Conservation (phyloP, 2,888 invertebrate species). For the Coelinius sp. region DNA sequence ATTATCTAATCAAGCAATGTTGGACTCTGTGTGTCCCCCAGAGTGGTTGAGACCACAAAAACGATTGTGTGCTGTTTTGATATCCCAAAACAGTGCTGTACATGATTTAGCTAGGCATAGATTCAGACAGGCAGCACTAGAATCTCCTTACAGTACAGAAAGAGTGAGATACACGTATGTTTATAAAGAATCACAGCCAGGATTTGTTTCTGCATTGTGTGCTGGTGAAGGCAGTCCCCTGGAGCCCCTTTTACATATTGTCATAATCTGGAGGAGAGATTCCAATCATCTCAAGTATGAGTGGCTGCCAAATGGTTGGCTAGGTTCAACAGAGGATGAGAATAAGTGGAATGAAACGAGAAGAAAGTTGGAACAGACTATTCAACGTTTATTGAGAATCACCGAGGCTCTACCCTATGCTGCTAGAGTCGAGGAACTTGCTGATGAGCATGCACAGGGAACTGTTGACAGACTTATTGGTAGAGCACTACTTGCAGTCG, state of each 20-base stretch:
- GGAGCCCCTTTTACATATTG: slow-evolving; percentile 83
- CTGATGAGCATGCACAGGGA: slow-evolving; percentile 72
- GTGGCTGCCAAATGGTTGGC: slow-evolving; percentile 85
- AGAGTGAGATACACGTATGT: slow-evolving; percentile 91
- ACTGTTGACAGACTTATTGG: slow-evolving; percentile 80
- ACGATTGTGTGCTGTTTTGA: slow-evolving; percentile 83
- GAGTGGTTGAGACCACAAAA: slow-evolving; percentile 86
- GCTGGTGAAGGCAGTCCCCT: slow-evolving; percentile 75
- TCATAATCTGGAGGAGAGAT: slow-evolving; percentile 92
- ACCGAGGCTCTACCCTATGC: slow-evolving; percentile 84
- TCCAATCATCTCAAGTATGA: slow-evolving; percentile 90
- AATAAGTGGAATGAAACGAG: slow-evolving; percentile 80
- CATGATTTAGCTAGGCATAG: slow-evolving; percentile 79
- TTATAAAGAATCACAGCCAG: slow-evolving; percentile 86
- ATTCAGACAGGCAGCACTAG: slow-evolving; percentile 80
- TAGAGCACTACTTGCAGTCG: slow-evolving; percentile 78
- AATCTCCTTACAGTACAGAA: slow-evolving; percentile 74
- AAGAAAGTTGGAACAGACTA: slow-evolving; percentile 79
- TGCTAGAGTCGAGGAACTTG: slow-evolving; percentile 77
- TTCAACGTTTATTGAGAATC: slow-evolving; percentile 80
- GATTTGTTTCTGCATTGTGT: slow-evolving; percentile 84
- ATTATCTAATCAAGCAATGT: slow-evolving; percentile 89
- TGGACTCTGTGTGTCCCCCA: slow-evolving; percentile 90
- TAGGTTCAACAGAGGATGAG: slow-evolving; percentile 70
- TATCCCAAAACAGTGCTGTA: slow-evolving; percentile 78